Evolutionary conservation across 2,113 vertebrate species (phyloP).

Genomic region (Sylvia atricapilla): DNA sequence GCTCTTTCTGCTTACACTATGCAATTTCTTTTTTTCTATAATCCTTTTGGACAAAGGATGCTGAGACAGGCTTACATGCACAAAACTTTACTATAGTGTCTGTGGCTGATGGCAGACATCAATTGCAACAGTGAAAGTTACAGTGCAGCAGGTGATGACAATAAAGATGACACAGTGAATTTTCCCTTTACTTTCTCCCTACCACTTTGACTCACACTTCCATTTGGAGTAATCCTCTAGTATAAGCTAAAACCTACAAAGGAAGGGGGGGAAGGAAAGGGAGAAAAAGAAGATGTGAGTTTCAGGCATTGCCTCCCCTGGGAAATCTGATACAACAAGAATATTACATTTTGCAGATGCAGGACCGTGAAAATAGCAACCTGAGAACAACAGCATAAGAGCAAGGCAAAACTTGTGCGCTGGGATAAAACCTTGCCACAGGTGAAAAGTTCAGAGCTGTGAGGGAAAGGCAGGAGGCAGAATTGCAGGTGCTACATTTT

Average conservation of each 20-base stretch:
- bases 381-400: not conserved
- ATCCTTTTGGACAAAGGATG: not conserved
- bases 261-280: not conserved
- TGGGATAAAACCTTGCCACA: not conserved
- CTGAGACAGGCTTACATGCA: constrained; percentile 24
- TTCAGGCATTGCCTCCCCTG: not conserved
- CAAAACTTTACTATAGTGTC: not conserved
- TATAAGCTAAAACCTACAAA: not conserved
- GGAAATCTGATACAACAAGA: not conserved
- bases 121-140: not conserved
- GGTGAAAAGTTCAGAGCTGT: not conserved
- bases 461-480: not conserved
- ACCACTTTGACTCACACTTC: not conserved
- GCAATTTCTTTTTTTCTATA: not conserved
- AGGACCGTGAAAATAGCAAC: not conserved
- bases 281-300: not conserved
- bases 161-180: not conserved
- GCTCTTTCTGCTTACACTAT: not conserved
- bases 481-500: not conserved
- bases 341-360: not conserved
- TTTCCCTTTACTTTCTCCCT: not conserved
- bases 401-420: not conserved
- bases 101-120: not conserved
- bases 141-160: not conserved
- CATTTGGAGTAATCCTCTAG: not conserved